Conservation (phyloP, 2,888 invertebrate species). For the Margaritifera margaritifera region DNA sequence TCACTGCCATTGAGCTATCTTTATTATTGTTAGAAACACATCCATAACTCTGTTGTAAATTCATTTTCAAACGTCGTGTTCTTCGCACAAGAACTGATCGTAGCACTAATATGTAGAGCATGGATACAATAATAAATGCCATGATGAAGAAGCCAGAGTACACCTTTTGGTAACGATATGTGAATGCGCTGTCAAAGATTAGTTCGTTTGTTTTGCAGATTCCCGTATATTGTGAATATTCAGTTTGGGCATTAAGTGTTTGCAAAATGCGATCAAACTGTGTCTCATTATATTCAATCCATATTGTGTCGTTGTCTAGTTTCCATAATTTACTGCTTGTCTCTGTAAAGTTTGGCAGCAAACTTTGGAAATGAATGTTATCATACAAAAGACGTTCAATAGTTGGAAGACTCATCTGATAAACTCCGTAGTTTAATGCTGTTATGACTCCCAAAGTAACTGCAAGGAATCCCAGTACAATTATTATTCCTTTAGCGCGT, state of each 20-base stretch:
- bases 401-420: slow-evolving; percentile 7
- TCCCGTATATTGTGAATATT: slow-evolving; percentile 25
- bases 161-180: slow-evolving; percentile 55
- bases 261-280: too few relatives aligned
- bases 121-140: slow-evolving; percentile 61
- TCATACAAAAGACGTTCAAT: slow-evolving; percentile 9
- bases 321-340: too few relatives aligned
- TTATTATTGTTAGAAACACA: slow-evolving; percentile 30
- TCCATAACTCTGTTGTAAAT: slow-evolving; percentile 19
- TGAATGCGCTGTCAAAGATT: slow-evolving; percentile 46
- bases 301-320: too few relatives aligned
- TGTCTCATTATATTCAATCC: too few relatives aligned
- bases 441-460: slow-evolving; percentile 49
- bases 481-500: slow-evolving; percentile 48
- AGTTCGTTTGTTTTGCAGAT: slow-evolving; percentile 47
- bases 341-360: neutral
- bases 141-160: slow-evolving; percentile 64
- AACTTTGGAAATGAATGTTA: neutral
- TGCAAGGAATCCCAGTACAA: slow-evolving; percentile 34
- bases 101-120: slow-evolving; percentile 66
- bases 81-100: slow-evolving; percentile 48
- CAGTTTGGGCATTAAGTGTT: neutral
- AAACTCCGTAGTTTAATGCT: slow-evolving; percentile 47
- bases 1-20: slow-evolving; percentile 9
- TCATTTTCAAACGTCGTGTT: slow-evolving; percentile 32